phyloP scores from a whole-genome alignment of 2,888 invertebrate genomes.

The Ischnura elegans region DNA sequence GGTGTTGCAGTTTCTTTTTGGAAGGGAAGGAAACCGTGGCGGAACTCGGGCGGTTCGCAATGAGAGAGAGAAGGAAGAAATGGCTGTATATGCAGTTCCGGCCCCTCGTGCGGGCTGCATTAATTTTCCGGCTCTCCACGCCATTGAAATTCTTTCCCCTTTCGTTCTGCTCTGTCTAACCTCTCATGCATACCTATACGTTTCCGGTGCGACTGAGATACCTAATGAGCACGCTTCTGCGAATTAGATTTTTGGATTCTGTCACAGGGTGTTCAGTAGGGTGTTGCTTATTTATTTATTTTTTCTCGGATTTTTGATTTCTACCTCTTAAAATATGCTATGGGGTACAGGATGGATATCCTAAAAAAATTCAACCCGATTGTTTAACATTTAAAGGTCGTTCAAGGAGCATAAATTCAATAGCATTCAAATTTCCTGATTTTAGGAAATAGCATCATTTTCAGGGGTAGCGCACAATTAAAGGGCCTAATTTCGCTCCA shows the following conservation, averaged over 20 bases:
- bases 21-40: background rate
- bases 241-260: background rate
- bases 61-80: background rate
- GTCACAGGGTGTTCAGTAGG: too few relatives aligned
- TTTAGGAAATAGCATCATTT: too few relatives aligned
- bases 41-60: background rate
- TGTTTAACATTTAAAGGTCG: too few relatives aligned
- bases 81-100: background rate
- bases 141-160: background rate
- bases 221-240: background rate
- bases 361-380: too few relatives aligned
- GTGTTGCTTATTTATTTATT: too few relatives aligned
- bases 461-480: too few relatives aligned
- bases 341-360: too few relatives aligned
- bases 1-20: background rate
- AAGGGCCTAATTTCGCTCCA: too few relatives aligned
- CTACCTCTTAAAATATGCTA: too few relatives aligned
- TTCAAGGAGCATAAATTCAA: too few relatives aligned
- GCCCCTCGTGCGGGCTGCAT: background rate
- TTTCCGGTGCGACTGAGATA: background rate
- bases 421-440: too few relatives aligned
- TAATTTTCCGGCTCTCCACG: conserved; percentile 15
- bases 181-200: background rate
- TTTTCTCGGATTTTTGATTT: too few relatives aligned
- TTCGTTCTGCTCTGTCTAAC: background rate